Percentiles rank a stretch among this genome's conserved stretches.
These are phyloP conservation scores for Mechanitis messenoides DNA, from an alignment of 2,888 invertebrate species.

Conservation along the genomic window DNA sequence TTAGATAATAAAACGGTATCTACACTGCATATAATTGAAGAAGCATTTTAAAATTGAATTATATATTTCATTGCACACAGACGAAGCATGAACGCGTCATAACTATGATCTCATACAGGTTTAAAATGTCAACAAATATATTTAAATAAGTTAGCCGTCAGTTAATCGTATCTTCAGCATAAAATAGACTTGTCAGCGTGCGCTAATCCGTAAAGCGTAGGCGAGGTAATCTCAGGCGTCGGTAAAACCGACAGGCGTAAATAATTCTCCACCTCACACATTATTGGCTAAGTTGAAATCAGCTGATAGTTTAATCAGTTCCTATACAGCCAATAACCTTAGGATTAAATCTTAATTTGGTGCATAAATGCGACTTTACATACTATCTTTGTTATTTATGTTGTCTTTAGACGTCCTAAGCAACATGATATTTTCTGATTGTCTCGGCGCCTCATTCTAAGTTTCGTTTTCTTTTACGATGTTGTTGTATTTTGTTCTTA, in stretches of 20 bases:
- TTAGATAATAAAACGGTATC: no score
- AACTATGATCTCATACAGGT: constrained; percentile 9
- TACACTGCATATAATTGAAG: not conserved
- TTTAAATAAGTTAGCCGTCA: constrained; percentile 32
- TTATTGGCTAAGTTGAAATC: constrained; percentile 8
- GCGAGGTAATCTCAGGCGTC: constrained; percentile 54
- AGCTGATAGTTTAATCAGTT: no score
- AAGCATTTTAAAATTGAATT: constrained; percentile 6
- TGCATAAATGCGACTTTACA: no score
- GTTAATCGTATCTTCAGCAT: constrained; percentile 40
- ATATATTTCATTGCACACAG: constrained; percentile 7
- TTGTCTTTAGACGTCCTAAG: no score
- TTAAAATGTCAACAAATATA: constrained; percentile 18
- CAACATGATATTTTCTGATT: no score
- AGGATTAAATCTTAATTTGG: no score
- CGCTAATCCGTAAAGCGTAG: constrained; percentile 50
- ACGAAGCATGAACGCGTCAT: constrained; percentile 14
- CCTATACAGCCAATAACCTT: no score
- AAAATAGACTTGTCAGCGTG: constrained; percentile 57
- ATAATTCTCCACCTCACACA: constrained; percentile 33
- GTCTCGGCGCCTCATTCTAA: no score
- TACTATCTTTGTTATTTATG: no score
- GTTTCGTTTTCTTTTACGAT: no score
- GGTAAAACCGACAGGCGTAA: constrained; percentile 33
- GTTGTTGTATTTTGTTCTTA: no score